Percentiles rank a stretch among this genome's conserved stretches.
phyloP scores from a whole-genome alignment of 2,888 invertebrate genomes.

The Siphlonurus alternatus region DNA sequence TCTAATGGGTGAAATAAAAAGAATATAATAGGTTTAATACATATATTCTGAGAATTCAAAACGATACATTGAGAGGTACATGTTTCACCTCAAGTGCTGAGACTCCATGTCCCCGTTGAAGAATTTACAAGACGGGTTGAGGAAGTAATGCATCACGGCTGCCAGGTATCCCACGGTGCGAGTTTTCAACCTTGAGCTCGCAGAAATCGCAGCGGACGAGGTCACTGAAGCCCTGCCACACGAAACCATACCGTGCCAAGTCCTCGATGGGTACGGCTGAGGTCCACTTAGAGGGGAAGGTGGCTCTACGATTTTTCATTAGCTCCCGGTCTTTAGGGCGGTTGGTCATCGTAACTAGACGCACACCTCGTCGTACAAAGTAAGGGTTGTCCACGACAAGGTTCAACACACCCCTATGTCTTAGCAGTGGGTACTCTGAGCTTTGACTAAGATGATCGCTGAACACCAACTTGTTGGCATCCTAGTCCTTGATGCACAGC shows the following conservation, averaged over 20 bases:
- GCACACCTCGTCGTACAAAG: neutral
- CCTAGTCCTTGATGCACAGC: neutral
- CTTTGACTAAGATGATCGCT: neutral
- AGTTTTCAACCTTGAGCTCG: neutral
- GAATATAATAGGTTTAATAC: no score
- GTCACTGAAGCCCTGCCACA: neutral
- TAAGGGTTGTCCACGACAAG: no score
- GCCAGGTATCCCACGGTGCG: neutral
- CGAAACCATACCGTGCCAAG: neutral
- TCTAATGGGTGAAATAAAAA: no score
- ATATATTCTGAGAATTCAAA: no score
- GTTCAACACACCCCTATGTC: neutral
- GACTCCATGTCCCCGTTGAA: no score
- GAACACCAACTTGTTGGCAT: no score
- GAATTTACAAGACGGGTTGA: no score
- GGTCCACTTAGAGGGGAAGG: neutral
- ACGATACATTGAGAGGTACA: no score
- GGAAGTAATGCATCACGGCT: neutral
- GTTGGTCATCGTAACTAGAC: neutral
- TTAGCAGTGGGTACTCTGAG: neutral
- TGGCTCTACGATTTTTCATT: neutral
- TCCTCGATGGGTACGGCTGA: neutral
- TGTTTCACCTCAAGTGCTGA: no score
- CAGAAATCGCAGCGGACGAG: neutral
- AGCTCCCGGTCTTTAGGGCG: no score